Evolutionary conservation across 2,888 invertebrate genomes (phyloP), one percentile per base, ranked within the genome.

Genomic region (Volucella bombylans): DNA sequence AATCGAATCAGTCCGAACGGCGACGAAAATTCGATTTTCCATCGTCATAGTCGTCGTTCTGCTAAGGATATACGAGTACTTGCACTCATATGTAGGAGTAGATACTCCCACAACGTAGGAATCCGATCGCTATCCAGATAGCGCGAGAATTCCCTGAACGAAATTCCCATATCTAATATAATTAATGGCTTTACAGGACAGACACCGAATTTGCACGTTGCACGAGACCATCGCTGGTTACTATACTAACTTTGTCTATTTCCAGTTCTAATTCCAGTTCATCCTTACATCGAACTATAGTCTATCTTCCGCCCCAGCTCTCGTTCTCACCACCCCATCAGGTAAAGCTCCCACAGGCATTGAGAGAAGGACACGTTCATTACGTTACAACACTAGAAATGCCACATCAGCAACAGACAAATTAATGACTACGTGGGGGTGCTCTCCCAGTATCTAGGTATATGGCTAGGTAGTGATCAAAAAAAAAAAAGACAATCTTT

Each of bases 1-100:
- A 90, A 90, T 91, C 91, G 90, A 90, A 90, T 90, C 90, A 91
- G 89, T 89, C 90, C 90, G 88, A 87, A 89, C 89, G 89, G 43
- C 4, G 61, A 85, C 50, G 89, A 88, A 90, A 90, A 91, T 90
- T 91, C 90, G 91, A 90, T 90, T 90, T 89, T 89, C 31, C 4
- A 6, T 31, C 31, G 31, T 31, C 87, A 87, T 86, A 86, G 85
- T 86, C 86, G 18, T 71, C 31, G 65, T 65, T 18, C 4, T 14
- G 41, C 18, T 23, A n/a, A 9, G 23, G 15, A 50, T 49, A 15
- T 8, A 62, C 47, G 4, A 47, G 41, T 6, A 31, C 4, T 6
- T 31, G 6, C 6, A 6, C 6, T 31, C 31, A 6, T 31, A 6
- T n/a, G 38, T 10, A 62, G 55, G 52, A 6, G 43, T 41, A 23